Evolutionary conservation across 1,140 invertebrate species (phyloP), one percentile per base, ranked within the genome.

Genomic region (Thaumatotibia leucotreta): DNA sequence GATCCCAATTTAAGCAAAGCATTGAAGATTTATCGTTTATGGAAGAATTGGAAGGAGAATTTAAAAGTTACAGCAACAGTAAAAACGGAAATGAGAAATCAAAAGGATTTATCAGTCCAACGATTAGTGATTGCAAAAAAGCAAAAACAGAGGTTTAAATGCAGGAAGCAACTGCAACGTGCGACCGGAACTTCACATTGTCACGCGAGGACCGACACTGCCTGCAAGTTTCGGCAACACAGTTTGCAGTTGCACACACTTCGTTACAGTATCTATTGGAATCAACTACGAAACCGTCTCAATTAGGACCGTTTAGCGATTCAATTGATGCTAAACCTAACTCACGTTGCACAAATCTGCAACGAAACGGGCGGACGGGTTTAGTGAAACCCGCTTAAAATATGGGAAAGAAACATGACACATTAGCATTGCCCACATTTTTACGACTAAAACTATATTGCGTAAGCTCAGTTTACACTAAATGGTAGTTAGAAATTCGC

Each of bases 141-240:
- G 39, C 17, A 62, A 68, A 64, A 49, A 62, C 27, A 62, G 63
- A 70, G 72, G 65, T 67, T 69, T 54, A 70, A 70, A 61, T 65
- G 68, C 66, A 68, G 73, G 69, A 78, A 72, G 61, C 52, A 22
- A 67, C 65, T 68, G 72, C 64, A 73, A 69, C 58, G 35, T 63
- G 64, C 63, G 66, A 68, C 69, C 69, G 66, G 50, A 70, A 70
- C 64, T 29, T 54, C 66, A 67, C 58, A 69, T 67, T 78, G 73
- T 78, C 76, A 75, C 73, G 73, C 76, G 68, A 75, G 61, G 20
- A 45, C 39, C 39, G 39, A 45, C 68, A 8, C 58, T 45, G 61
- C 61, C 39, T 52, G 17, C 58, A 69, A 63, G 67, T 75, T 77
- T 73, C 31, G 70, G 69, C 64, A 75, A 68, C 54, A 65, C 22